phyloP scores from a whole-genome alignment of 2,888 invertebrate species.

The Hipparchia semele region DNA sequence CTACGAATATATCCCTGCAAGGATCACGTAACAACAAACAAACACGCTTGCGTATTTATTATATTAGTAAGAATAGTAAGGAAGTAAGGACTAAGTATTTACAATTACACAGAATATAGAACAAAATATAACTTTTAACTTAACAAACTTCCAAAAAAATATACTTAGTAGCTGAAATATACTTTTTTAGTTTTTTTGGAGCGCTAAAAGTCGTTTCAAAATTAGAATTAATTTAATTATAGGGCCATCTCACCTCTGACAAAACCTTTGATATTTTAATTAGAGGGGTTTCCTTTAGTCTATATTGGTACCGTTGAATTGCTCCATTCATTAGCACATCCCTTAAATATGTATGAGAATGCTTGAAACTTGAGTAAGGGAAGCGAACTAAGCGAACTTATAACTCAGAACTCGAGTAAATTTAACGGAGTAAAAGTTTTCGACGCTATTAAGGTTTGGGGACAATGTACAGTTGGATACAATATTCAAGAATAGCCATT shows the following conservation, averaged over 20 bases:
- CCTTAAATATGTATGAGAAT: slow-evolving; percentile 67
- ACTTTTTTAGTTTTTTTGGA: no score
- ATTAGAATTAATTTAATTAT: not conserved
- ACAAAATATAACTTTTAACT: no score
- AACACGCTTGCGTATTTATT: no score
- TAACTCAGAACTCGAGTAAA: slow-evolving; percentile 57
- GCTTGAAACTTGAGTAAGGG: slow-evolving; percentile 57
- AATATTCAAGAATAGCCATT: slow-evolving; percentile 77
- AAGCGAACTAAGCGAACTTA: slow-evolving; percentile 51
- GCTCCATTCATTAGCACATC: slow-evolving; percentile 55
- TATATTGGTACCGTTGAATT: slow-evolving; percentile 41
- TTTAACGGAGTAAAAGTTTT: slow-evolving; percentile 59
- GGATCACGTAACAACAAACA: no score
- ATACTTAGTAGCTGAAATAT: no score
- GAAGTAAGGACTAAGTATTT: no score
- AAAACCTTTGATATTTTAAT: slow-evolving; percentile 31
- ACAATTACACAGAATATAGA: no score
- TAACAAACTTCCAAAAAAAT: no score
- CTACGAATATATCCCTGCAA: no score
- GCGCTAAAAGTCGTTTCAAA: no score
- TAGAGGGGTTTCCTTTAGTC: slow-evolving; percentile 23
- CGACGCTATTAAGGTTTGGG: slow-evolving; percentile 57
- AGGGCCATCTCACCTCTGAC: slow-evolving; percentile 6
- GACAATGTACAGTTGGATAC: slow-evolving; percentile 73
- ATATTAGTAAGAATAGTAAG: no score